A percentile compares a stretch with the other conserved stretches of the same genome.
Evolutionary conservation across 2,797 vertebrate genomes (phyloP).

Genomic region (Sebastes aleutianus): DNA sequence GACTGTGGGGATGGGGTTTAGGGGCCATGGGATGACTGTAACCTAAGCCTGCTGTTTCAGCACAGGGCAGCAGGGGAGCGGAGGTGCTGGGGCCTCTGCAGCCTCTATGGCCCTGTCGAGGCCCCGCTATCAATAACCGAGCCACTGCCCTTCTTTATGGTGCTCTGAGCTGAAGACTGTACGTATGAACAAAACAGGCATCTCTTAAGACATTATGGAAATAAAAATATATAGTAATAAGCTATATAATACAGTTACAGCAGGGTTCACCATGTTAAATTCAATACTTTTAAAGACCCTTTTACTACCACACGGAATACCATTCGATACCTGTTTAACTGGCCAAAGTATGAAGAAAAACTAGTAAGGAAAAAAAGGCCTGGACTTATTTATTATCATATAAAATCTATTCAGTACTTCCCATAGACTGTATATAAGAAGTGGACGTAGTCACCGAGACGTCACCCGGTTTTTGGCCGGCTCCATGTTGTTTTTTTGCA

Average conservation of each 20-base stretch:
- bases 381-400: background rate
- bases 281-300: background rate
- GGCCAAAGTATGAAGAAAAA: background rate
- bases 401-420: background rate
- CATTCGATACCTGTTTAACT: background rate
- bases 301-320: background rate
- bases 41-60: slow-evolving; percentile 89
- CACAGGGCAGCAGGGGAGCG: slow-evolving; percentile 85
- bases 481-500: no score
- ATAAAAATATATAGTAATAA: background rate
- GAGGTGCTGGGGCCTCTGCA: slow-evolving; percentile 78
- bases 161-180: slow-evolving; percentile 27
- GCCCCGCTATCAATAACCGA: slow-evolving; percentile 78
- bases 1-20: slow-evolving; percentile 33
- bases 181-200: slow-evolving; percentile 32
- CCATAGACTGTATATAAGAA: no score
- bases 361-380: background rate
- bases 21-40: slow-evolving; percentile 76
- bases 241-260: background rate
- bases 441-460: no score
- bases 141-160: slow-evolving; percentile 62
- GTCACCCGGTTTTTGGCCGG: no score
- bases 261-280: background rate
- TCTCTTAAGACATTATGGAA: background rate
- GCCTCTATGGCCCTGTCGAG: slow-evolving; percentile 65